Percentiles rank a stretch among this genome's conserved stretches.
Conservation (phyloP, 1,140 invertebrate species). For the Conus betulinus region DNA sequence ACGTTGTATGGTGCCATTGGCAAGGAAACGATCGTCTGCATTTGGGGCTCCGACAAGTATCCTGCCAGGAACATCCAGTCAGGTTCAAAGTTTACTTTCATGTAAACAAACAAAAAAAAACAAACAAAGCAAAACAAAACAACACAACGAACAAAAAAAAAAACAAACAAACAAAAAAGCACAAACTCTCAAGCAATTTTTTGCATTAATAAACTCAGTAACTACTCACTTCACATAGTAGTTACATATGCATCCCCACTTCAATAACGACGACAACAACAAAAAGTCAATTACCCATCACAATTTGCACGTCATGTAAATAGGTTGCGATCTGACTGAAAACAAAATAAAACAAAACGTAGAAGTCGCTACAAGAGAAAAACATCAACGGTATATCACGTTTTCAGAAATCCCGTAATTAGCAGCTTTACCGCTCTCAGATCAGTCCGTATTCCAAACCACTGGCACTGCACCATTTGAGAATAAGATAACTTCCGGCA, state of each 20-base stretch:
- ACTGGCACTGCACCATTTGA: not conserved
- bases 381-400: no score
- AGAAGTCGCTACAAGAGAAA: no score
- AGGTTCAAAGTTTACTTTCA: not conserved
- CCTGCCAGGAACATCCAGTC: conserved; percentile 37
- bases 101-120: not conserved
- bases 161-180: not conserved
- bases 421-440: not conserved
- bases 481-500: conserved; percentile 12
- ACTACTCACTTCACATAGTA: no score
- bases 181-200: not conserved
- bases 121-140: not conserved
- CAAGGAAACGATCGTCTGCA: conserved; percentile 45
- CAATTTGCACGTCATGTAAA: no score
- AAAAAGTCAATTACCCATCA: no score
- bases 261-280: no score
- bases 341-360: no score
- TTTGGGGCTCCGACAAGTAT: conserved; percentile 56
- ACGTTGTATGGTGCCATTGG: conserved; percentile 28
- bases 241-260: no score
- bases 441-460: not conserved
- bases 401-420: no score
- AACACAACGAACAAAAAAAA: not conserved
- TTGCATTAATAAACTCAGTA: no score
- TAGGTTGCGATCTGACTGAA: no score